Base-by-base conservation (phyloP, 1,140 invertebrate species). In the Drosophila littoralis region DNA sequence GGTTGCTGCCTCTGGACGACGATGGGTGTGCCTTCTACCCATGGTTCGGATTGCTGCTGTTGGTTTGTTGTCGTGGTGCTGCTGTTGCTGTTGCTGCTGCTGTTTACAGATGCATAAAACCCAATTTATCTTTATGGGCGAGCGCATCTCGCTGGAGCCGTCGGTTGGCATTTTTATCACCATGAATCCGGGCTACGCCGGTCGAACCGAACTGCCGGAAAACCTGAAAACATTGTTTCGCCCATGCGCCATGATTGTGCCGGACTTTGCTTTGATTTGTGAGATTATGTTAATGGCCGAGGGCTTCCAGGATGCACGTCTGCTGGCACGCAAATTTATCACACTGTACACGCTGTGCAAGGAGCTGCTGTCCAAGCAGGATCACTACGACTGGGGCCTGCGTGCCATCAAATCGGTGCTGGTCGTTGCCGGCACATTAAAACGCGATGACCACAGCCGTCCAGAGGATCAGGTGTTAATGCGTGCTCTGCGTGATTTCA, bases 161-260 rank as follows among this genome's bases (percentile, higher is more conserved):
- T 94, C 96, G 35, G 97, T 97, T 82, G 97, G 97, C 69, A 96
- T 98, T 12, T 98, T 97, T 88, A 98, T 98, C 77, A 98, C 97
- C 1, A 98, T 98, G 97, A 98, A 98, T 93, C 97, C 97, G 1
- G 96, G 97, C 58, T 98, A 98, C 90, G 97, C 97, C 12, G 97
- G 94, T 51, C 88, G 89, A 43, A 91, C 91, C 33, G 91, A 92
- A 73, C 73, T 90, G 57, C 91, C 88, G 38, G 88, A 92, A 55
- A 91, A 91, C 75, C 77, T 92, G 69, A 91, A 90, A 79, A 90
- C 82, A 70, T 83, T 85, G 79, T 93, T 92, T 89, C 94, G 96
- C 92, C 96, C 96, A 3, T 97, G 96, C 93, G 97, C 97, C 70
- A 97, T 97, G 96, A 96, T 97, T 17, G 96, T 97, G 7, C 96